Evolutionary conservation across 2,797 vertebrate species (phyloP), one percentile per base, ranked within the genome.

Genomic region (Chromobotia macracanthus): DNA sequence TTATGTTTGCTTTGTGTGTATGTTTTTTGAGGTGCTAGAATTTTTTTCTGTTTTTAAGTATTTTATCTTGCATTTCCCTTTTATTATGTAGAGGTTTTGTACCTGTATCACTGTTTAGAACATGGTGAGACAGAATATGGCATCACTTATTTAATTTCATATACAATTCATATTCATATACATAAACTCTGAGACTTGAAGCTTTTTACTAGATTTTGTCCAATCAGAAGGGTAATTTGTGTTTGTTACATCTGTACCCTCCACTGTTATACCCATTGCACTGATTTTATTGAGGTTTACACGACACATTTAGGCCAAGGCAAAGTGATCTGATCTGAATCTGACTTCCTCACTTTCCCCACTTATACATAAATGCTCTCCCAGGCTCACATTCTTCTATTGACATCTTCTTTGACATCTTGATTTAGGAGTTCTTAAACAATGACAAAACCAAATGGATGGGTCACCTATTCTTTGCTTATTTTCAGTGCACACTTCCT

Each of bases 251-350:
- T 71, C 77, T 75, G 44, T 78, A 21, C 71, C 72, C 75, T 73
- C 56, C 68, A 75, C 77, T 55, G 75, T 88, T 84, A 83, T 80
- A 80, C 46, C 87, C 70, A 84, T 90, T 91, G 93, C 92, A 94
- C 93, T 94, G 93, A 94, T 87, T 89, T 55, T 44, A 51, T n/a
- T 63, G 86, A 82, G 89, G 87, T 89, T 89, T 91, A 89, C 88
- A 85, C 74, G 61, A 83, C 61, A 44, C 50, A 16, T 84, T n/a
- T 84, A 89, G 82, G 15, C 35, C 53, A 61, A 18, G 56, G 13
- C 28, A 63, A 38, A 35, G 60, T 63, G 6, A 35, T 63, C 7
- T 35, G 15, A 38, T 38, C 2, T n/a, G n/a, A n/a, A 35, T 35
- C 31, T 35, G 31, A 35, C 6, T 6, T 63, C 3, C 25, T 61